A percentile compares a stretch with the other conserved stretches of the same genome.
Evolutionary conservation across 2,888 invertebrate species (phyloP).

Genomic region (Apamea anceps): DNA sequence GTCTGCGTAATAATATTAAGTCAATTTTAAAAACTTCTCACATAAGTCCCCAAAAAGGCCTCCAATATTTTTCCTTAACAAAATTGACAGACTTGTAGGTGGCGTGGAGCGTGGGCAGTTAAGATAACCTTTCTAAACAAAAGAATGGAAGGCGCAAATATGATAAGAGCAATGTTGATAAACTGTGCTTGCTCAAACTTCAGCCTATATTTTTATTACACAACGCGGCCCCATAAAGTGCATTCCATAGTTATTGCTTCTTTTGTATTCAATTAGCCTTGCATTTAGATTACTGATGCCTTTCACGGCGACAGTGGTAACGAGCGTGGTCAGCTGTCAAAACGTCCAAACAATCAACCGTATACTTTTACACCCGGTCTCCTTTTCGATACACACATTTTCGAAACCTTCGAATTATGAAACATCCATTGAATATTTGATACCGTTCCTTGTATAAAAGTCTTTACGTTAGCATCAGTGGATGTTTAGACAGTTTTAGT

Average conservation of each 20-base stretch:
- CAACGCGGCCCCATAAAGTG: slow-evolving; percentile 82
- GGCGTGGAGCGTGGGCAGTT: slow-evolving; percentile 65
- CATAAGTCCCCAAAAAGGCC: background rate
- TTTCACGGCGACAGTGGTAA: slow-evolving; percentile 89
- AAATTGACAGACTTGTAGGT: slow-evolving; percentile 58
- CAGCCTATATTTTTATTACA: slow-evolving; percentile 74
- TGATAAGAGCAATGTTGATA: slow-evolving; percentile 70
- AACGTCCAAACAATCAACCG: slow-evolving; percentile 89
- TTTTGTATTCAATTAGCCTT: slow-evolving; percentile 90
- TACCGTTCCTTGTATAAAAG: background rate
- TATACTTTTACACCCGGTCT: slow-evolving; percentile 69
- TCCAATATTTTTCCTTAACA: slow-evolving; percentile 17
- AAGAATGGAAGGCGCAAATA: slow-evolving; percentile 77
- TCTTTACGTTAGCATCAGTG: slow-evolving; percentile 66
- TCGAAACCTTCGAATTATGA: slow-evolving; percentile 48
- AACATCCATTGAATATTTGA: slow-evolving; percentile 57
- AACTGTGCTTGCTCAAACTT: slow-evolving; percentile 69
- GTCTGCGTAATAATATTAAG: background rate
- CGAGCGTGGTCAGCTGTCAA: slow-evolving; percentile 90
- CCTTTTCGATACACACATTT: slow-evolving; percentile 56
- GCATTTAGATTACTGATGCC: slow-evolving; percentile 88
- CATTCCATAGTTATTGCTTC: slow-evolving; percentile 87
- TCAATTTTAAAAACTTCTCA: background rate
- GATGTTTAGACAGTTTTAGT: slow-evolving; percentile 34
- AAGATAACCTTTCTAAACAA: slow-evolving; percentile 71